Evolutionary conservation across 2,888 invertebrate genomes (phyloP).

Genomic region (Epirrita christyi): DNA sequence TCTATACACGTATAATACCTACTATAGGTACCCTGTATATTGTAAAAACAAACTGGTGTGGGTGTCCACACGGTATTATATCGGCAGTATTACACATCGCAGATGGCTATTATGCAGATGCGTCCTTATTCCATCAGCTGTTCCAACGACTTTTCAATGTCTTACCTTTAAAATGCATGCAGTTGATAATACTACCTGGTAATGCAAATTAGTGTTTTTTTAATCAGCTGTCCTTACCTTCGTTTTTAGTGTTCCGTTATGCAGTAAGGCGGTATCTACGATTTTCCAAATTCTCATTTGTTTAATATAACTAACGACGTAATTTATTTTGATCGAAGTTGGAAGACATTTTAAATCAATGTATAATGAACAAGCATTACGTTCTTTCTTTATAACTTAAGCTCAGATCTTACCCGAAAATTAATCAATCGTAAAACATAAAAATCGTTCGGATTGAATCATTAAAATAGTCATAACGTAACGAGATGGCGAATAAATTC

Average conservation of each 20-base stretch:
- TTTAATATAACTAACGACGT: no score
- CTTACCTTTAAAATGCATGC: neutral
- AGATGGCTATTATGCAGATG: slow-evolving; percentile 29
- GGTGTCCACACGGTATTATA: neutral
- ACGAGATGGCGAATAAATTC: slow-evolving; percentile 33
- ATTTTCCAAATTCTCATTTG: no score
- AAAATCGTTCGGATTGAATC: slow-evolving; percentile 22
- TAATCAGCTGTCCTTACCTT: slow-evolving; percentile 18
- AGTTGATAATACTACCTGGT: slow-evolving; percentile 25
- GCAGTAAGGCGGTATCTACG: neutral
- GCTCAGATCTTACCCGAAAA: neutral
- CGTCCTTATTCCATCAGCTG: slow-evolving; percentile 26
- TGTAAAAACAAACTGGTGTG: neutral
- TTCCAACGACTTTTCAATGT: slow-evolving; percentile 1
- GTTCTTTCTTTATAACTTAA: neutral
- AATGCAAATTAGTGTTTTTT: slow-evolving; percentile 26
- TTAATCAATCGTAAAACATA: slow-evolving; percentile 23
- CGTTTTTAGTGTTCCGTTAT: neutral
- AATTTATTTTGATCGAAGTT: neutral
- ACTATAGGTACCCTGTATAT: neutral
- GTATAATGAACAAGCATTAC: neutral
- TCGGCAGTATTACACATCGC: slow-evolving; percentile 17
- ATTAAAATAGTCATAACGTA: slow-evolving; percentile 27
- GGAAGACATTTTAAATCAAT: neutral
- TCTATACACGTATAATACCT: no score